Percentiles rank a stretch among this genome's conserved stretches.
Conservation (phyloP, 2,113 vertebrate genomes). For the Saccopteryx leptura region DNA sequence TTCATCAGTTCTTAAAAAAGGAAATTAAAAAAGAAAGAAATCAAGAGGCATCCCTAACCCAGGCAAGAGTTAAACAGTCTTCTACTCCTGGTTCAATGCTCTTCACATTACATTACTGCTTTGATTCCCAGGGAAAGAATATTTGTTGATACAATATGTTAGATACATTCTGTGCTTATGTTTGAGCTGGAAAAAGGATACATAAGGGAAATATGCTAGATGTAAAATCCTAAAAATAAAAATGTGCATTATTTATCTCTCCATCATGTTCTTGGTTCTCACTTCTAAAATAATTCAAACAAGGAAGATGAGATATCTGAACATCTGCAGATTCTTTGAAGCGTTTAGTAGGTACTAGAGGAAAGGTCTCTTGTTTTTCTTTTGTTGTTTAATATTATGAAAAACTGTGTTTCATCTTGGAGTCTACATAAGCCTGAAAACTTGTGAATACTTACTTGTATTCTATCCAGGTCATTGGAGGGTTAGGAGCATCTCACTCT, state of each 20-base stretch:
- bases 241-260: constrained; percentile 51
- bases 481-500: neutral
- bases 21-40: neutral
- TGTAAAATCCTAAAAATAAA: constrained; percentile 37
- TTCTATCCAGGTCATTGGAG: neutral
- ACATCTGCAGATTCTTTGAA: neutral
- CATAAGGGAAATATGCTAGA: neutral
- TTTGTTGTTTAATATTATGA: neutral
- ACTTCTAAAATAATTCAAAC: constrained; percentile 56
- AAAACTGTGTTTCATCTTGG: constrained; percentile 50
- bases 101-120: neutral
- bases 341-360: neutral
- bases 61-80: neutral
- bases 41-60: neutral
- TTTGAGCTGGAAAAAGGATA: neutral
- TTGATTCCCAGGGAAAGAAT: neutral
- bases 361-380: neutral
- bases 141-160: neutral
- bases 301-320: neutral
- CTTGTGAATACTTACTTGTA: neutral
- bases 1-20: neutral
- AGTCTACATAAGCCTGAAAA: neutral
- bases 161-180: neutral
- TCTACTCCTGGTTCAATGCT: neutral
- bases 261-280: neutral